These are phyloP conservation scores for Tor tambroides DNA, from an alignment of 2,113 vertebrate species.

Conservation along the genomic window DNA sequence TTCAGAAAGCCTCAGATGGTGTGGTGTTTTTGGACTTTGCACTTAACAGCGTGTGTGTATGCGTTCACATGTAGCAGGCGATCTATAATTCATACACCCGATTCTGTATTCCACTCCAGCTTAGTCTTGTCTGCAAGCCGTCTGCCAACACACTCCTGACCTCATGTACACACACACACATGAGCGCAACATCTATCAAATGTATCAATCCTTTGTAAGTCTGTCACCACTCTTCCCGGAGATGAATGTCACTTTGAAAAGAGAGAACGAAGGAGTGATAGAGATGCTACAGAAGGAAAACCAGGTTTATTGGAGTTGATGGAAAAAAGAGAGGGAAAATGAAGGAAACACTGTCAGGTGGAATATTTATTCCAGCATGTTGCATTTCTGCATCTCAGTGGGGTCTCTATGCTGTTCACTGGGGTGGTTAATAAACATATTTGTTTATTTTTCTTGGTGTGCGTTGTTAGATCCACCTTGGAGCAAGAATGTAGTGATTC, in stretches of 20 bases:
- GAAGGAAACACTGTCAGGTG: constrained; percentile 20
- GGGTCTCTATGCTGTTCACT: constrained; percentile 34
- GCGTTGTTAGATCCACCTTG: not conserved
- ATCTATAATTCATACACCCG: constrained; percentile 65
- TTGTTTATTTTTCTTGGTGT: constrained; percentile 32
- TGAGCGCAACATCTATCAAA: constrained; percentile 3
- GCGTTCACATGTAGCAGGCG: constrained; percentile 34
- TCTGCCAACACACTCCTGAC: constrained; percentile 54
- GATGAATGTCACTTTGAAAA: constrained; percentile 46
- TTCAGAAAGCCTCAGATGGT: not conserved
- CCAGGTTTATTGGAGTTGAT: not conserved
- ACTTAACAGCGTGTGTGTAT: constrained; percentile 15
- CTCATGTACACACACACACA: constrained; percentile 13
- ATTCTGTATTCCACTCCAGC: constrained; percentile 63
- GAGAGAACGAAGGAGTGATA: not conserved
- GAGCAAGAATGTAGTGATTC: not conserved
- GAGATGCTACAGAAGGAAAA: constrained; percentile 22
- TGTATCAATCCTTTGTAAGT: constrained; percentile 16
- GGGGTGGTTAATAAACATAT: constrained; percentile 20
- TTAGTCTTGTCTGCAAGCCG: constrained; percentile 58
- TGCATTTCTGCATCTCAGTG: constrained; percentile 30
- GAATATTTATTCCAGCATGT: constrained; percentile 26
- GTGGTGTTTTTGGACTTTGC: constrained; percentile 10
- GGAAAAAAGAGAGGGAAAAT: constrained; percentile 23
- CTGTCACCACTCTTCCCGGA: not conserved